phyloP scores from a whole-genome alignment of 2,888 invertebrate genomes.

The Mimas tiliae region DNA sequence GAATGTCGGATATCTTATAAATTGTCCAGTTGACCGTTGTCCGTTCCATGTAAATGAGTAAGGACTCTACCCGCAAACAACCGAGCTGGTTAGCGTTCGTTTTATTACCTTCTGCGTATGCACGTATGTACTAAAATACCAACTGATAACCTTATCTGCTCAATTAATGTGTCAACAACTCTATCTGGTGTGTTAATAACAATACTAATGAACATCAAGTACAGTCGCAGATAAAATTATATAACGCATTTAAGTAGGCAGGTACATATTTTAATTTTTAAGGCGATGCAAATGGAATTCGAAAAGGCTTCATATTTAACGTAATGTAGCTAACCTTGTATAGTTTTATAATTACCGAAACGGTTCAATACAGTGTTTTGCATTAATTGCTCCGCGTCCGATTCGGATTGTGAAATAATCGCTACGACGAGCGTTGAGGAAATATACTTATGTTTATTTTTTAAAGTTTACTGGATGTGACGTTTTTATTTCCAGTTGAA shows the following conservation, averaged over 20 bases:
- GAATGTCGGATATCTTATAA: not conserved
- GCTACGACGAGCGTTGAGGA: not conserved
- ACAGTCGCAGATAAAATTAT: conserved; percentile 44
- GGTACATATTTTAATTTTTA: conserved; percentile 27
- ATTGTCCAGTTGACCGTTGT: not conserved
- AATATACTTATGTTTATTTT: not conserved
- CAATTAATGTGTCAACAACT: conserved; percentile 75
- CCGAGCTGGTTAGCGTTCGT: conserved; percentile 8
- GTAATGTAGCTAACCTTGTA: conserved; percentile 30
- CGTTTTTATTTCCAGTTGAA: not conserved
- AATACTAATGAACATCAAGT: conserved; percentile 52
- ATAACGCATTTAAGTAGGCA: not conserved
- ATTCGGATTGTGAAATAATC: conserved; percentile 47
- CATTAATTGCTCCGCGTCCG: conserved; percentile 49
- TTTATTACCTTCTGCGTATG: conserved; percentile 30
- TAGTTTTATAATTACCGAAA: conserved; percentile 39
- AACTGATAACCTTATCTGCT: conserved; percentile 74
- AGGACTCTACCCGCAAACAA: conserved; percentile 23
- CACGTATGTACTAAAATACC: conserved; percentile 42
- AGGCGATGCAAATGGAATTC: conserved; percentile 28
- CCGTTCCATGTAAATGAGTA: not conserved
- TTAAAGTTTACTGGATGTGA: not conserved
- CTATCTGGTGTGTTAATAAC: conserved; percentile 70
- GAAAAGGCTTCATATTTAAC: not conserved
- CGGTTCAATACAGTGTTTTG: conserved; percentile 39